Evolutionary conservation across 1,140 invertebrate genomes (phyloP).

Genomic region (Liolophura sinensis): DNA sequence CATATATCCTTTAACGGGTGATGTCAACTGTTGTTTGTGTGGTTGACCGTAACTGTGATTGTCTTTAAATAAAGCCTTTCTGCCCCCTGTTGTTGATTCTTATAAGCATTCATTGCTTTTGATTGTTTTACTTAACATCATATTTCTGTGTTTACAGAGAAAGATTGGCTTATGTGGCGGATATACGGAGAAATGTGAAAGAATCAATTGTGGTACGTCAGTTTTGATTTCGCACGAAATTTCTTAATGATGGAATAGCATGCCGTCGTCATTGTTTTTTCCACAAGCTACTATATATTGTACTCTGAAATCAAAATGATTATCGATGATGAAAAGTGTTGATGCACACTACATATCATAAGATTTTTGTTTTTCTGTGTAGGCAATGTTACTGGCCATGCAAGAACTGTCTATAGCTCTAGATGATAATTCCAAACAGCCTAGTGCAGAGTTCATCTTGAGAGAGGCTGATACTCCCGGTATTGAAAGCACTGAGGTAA

Average conservation of each 20-base stretch:
- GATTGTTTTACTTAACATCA: slow-evolving; percentile 1
- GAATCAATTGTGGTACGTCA: slow-evolving; percentile 43
- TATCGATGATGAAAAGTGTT: too few relatives aligned
- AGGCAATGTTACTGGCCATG: slow-evolving; percentile 42
- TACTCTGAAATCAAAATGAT: too few relatives aligned
- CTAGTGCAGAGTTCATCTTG: slow-evolving; percentile 29
- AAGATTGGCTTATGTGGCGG: slow-evolving; percentile 39
- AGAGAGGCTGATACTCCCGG: slow-evolving; percentile 14
- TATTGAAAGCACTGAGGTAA: too few relatives aligned
- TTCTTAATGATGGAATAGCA: not conserved
- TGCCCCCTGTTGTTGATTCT: too few relatives aligned
- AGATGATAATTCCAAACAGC: slow-evolving; percentile 20
- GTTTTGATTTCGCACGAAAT: not conserved
- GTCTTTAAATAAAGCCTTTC: too few relatives aligned
- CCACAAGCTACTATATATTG: not conserved
- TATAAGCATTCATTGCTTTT: too few relatives aligned
- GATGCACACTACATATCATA: not conserved
- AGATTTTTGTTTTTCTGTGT: not conserved
- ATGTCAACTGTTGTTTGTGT: too few relatives aligned
- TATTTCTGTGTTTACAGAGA: slow-evolving; percentile 36
- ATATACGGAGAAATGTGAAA: slow-evolving; percentile 45
- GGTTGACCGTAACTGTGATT: too few relatives aligned
- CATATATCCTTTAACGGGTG: too few relatives aligned
- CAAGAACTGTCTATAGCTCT: slow-evolving; percentile 33
- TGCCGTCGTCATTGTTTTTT: not conserved